A percentile compares a stretch with the other conserved stretches of the same genome.
Evolutionary conservation across 2,797 vertebrate genomes (phyloP).

Genomic region (Halcyon leucocephala): DNA sequence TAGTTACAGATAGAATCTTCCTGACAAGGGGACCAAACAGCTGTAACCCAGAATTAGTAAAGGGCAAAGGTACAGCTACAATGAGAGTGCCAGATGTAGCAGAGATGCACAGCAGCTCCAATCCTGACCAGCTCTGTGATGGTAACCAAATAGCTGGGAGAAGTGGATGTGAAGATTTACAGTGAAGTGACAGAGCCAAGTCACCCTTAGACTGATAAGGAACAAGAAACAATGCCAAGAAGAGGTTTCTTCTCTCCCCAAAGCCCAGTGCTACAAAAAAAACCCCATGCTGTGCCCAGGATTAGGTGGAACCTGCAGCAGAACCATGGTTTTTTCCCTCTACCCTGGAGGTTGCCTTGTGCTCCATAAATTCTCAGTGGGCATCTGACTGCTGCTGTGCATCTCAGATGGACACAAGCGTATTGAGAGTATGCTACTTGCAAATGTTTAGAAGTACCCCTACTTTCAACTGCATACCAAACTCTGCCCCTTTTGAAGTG

Average conservation of each 20-base stretch:
- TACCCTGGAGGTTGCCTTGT: accelerated
- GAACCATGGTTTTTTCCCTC: not conserved
- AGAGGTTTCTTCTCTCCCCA: not conserved
- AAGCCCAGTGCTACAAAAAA: not conserved
- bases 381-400: not conserved
- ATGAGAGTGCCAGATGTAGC: accelerated
- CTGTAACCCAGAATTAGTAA: not conserved
- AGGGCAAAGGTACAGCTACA: not conserved
- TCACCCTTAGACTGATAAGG: not conserved
- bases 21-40: not conserved
- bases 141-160: not conserved
- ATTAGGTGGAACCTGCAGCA: not conserved
- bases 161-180: not conserved
- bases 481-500: not conserved
- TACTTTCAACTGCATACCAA: not conserved
- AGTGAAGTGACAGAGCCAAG: not conserved
- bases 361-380: not conserved
- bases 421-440: not conserved
- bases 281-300: accelerated
- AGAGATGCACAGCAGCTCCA: not conserved
- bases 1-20: not conserved
- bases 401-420: not conserved
- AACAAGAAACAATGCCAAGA: not conserved
- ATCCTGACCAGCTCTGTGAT: not conserved
- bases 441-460: not conserved